phyloP scores from a whole-genome alignment of 2,797 vertebrate genomes.

The Pseudopleuronectes americanus region DNA sequence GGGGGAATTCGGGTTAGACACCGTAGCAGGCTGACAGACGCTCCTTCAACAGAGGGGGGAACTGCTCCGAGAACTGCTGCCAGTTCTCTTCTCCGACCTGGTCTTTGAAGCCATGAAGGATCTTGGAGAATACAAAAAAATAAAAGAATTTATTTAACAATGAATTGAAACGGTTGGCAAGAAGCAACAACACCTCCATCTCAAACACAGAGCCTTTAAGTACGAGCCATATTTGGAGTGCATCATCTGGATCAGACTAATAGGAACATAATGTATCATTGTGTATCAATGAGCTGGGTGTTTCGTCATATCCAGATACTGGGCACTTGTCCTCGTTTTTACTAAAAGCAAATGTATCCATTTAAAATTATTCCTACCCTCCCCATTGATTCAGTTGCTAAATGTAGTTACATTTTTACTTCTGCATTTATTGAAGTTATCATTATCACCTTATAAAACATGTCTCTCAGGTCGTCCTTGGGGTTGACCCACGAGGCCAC shows the following conservation, averaged over 20 bases:
- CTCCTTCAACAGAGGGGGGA: slow-evolving; percentile 94
- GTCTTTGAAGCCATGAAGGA: slow-evolving; percentile 96
- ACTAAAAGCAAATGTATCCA: not conserved
- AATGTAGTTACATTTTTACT: too few species aligned
- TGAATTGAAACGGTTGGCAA: not conserved
- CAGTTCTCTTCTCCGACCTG: slow-evolving; percentile 97
- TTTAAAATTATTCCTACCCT: too few species aligned
- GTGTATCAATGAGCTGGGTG: slow-evolving; percentile 75
- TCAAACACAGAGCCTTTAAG: not conserved
- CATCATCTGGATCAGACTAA: slow-evolving; percentile 73
- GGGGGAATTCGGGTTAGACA: slow-evolving; percentile 82
- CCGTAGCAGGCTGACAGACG: slow-evolving; percentile 94
- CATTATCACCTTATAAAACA: slow-evolving; percentile 93
- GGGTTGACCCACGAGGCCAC: slow-evolving; percentile 96
- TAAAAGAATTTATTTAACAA: not conserved
- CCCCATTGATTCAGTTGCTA: too few species aligned
- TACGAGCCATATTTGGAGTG: too few species aligned
- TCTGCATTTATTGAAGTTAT: too few species aligned
- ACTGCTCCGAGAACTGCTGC: slow-evolving; percentile 97
- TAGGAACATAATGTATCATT: slow-evolving; percentile 76
- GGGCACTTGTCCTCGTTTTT: too few species aligned
- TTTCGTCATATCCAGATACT: slow-evolving; percentile 74
- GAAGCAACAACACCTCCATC: too few species aligned
- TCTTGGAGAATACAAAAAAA: slow-evolving; percentile 71
- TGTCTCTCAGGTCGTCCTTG: slow-evolving; percentile 94